Evolutionary conservation across 1,140 invertebrate genomes (phyloP).

Genomic region (Carposina sasakii): DNA sequence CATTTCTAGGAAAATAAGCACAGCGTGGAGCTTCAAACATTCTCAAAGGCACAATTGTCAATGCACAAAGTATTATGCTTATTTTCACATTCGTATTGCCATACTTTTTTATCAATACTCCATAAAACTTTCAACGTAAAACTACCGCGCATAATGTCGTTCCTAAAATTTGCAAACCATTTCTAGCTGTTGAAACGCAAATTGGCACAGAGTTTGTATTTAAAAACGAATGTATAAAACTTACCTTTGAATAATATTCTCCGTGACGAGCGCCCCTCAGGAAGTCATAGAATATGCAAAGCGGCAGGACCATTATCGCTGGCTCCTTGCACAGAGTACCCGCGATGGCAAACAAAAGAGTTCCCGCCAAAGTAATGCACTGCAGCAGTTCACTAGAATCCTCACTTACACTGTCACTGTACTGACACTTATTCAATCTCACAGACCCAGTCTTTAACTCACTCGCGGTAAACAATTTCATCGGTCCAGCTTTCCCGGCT

Average conservation of each 20-base stretch:
- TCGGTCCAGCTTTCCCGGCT: slow-evolving; percentile 50
- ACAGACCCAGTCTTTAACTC: slow-evolving; percentile 42
- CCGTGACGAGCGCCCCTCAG: slow-evolving; percentile 66
- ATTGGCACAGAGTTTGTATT: too few relatives aligned
- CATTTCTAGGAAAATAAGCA: too few relatives aligned
- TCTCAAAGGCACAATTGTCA: too few relatives aligned
- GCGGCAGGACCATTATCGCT: slow-evolving; percentile 90
- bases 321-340: slow-evolving; percentile 93
- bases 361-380: slow-evolving; percentile 74
- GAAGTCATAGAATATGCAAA: slow-evolving; percentile 86
- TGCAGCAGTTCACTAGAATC: slow-evolving; percentile 62
- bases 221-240: too few relatives aligned
- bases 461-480: slow-evolving; percentile 54
- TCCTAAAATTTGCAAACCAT: too few relatives aligned
- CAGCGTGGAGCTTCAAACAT: too few relatives aligned
- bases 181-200: too few relatives aligned
- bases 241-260: slow-evolving; percentile 67
- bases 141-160: too few relatives aligned
- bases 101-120: too few relatives aligned
- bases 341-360: slow-evolving; percentile 75
- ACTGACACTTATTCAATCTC: slow-evolving; percentile 59
- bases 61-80: too few relatives aligned
- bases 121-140: too few relatives aligned
- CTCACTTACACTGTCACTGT: slow-evolving; percentile 58
- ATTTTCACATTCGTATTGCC: too few relatives aligned